Base-by-base conservation (phyloP, 2,888 invertebrate species). In the Papilio demoleus region DNA sequence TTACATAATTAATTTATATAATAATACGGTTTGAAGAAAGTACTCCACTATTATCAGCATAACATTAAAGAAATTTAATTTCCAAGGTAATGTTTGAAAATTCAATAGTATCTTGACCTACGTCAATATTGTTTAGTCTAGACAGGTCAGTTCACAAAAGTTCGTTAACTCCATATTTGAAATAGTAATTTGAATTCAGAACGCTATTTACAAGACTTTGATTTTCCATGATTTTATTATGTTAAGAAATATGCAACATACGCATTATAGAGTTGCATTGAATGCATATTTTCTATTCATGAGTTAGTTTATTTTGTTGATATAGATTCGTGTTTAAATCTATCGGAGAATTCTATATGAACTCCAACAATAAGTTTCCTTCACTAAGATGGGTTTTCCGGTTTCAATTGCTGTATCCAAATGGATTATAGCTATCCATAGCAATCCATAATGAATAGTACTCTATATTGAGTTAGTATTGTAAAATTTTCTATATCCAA, bases 361-460 rank as follows among this genome's bases (percentile, higher is more conserved):
- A 31, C 17, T 12, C 17, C 17, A 9, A 42, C 50, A 50, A 63
- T 63, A 63, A 47, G 62, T 63, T 36, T 45, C 34, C 34, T 34
- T 31, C 50, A 24, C 50, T 22, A 50, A 50, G 6, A 53, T 53
- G 53, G n/a, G n/a, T 24, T 50, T 50, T 50, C 50, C 36, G n/a
- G n/a, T n/a, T 38, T 36, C 47, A 63, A 50, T 63, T 38, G 63
- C 50, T 36, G 1, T 22, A 63, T 22, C 24, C 63, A 50, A 63
- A 63, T 50, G 19, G 63, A 63, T 50, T 63, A 50, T 50, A 36
- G 14, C 8, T 19, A 36, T 63, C 34, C 62, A 22, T 36, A 45
- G 12, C 12, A 11, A 31, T 45, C 11, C 27, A 27, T 53, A 27
- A 27, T 19, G 17, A 22, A 62, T 62, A 62, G 31, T 9, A 17